phyloP scores from a whole-genome alignment of 2,797 vertebrate genomes.

The Crax fasciolata region DNA sequence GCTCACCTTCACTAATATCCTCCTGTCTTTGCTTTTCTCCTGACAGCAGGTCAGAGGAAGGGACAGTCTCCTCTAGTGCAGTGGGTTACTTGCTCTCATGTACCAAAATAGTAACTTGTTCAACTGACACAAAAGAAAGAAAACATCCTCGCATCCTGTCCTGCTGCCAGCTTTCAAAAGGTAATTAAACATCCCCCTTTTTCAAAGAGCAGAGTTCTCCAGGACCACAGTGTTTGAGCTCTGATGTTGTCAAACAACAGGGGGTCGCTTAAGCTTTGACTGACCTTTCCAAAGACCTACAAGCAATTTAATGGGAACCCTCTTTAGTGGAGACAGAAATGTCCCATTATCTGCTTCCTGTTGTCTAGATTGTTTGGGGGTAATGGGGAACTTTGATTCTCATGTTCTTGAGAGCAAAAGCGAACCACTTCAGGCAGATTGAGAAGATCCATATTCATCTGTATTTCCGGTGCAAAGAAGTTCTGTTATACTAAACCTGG shows the following conservation, averaged over 20 bases:
- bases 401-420: background rate
- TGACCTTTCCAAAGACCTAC: slow-evolving; percentile 76
- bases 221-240: slow-evolving; percentile 51
- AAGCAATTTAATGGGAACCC: slow-evolving; percentile 50
- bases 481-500: background rate
- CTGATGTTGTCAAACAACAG: slow-evolving; percentile 77
- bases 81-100: slow-evolving; percentile 57
- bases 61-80: slow-evolving; percentile 5
- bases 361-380: slow-evolving; percentile 39
- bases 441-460: background rate
- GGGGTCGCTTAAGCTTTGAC: slow-evolving; percentile 71
- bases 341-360: slow-evolving; percentile 78
- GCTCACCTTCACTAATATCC: slow-evolving; percentile 52
- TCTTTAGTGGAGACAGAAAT: slow-evolving; percentile 56
- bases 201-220: slow-evolving; percentile 78
- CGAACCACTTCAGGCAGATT: background rate
- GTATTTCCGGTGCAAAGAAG: background rate
- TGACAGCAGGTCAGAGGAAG: slow-evolving; percentile 61
- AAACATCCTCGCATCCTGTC: slow-evolving; percentile 83
- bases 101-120: slow-evolving; percentile 81
- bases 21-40: slow-evolving; percentile 48
- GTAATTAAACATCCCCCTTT: slow-evolving; percentile 81
- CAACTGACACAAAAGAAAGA: slow-evolving; percentile 82
- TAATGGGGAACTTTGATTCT: background rate
- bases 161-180: slow-evolving; percentile 79